These are phyloP conservation scores for Dryobates pubescens DNA, from an alignment of 2,797 vertebrate genomes.

Conservation along the genomic window DNA sequence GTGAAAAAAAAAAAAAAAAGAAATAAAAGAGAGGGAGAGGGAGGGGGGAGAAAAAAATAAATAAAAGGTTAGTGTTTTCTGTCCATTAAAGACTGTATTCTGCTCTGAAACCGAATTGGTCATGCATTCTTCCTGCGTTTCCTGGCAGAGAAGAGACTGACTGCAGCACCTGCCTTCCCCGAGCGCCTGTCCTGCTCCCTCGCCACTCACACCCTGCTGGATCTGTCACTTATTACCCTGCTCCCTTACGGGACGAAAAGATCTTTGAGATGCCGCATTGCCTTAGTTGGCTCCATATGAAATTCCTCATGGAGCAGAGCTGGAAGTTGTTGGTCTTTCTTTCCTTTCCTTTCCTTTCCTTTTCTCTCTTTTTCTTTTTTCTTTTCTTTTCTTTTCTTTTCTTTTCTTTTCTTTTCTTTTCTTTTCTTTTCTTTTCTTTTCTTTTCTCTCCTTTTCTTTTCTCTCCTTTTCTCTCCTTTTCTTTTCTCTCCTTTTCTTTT, in stretches of 20 bases:
- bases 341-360: neutral
- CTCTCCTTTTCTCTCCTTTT: too few species aligned
- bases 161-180: slow-evolving; percentile 80
- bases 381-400: too few species aligned
- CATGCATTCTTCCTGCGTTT: slow-evolving; percentile 85
- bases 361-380: too few species aligned
- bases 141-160: slow-evolving; percentile 75
- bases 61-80: slow-evolving; percentile 85
- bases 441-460: neutral
- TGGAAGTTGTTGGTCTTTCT: neutral
- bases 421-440: neutral
- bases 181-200: slow-evolving; percentile 27
- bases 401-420: neutral
- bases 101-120: slow-evolving; percentile 82
- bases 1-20: too few species aligned
- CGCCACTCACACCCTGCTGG: slow-evolving; percentile 16
- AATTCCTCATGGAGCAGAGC: slow-evolving; percentile 17
- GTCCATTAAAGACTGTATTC: slow-evolving; percentile 83
- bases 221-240: slow-evolving; percentile 78
- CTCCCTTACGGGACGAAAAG: slow-evolving; percentile 46
- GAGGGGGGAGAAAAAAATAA: neutral
- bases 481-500: too few species aligned
- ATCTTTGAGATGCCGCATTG: slow-evolving; percentile 16
- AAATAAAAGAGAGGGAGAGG: neutral
- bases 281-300: slow-evolving; percentile 45